Evolutionary conservation across 2,113 vertebrate genomes (phyloP), one percentile per base, ranked within the genome.

Genomic region (Myotis davidii): DNA sequence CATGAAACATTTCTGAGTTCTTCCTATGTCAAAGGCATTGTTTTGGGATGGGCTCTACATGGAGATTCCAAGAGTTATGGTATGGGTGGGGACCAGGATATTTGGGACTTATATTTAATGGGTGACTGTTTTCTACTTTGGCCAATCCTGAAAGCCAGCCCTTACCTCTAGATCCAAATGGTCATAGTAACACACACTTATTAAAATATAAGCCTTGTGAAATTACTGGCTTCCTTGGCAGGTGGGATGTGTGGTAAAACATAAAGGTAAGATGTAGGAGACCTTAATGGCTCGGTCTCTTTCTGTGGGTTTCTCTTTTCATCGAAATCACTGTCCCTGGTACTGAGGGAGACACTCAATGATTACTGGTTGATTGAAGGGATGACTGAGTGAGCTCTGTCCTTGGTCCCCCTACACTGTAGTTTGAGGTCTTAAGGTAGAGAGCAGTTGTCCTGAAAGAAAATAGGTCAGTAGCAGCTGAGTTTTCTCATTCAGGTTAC

Each of bases 1-100:
- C 39, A 82, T 87, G 67, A 93, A 77, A 65, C 9, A 74, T n/a
- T 82, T 95, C 18, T 94, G 54, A 73, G 74, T 70, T 84, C 29
- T 91, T 94, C 65, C 73, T 45, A 32, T 3, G 50, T 16, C 54
- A 73, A 29, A 65, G 48, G 11, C 27, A 73, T 76, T 85, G 48
- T 82, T 81, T 94, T 45, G 56, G 20, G 29, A 81, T 23, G 77
- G 37, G 12, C 17, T 8, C 10, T 42, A 50, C 17, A 20, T 29
- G 54, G 25, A 39, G n/a, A 76, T 77, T 70, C 37, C 20, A 85
- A 45, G 42, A 77, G 52, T 42, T 5, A 5, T 4, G 27, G 10
- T 34, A 37, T 3, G 27, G 37, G 2, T 64, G 21, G 34, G 65
- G 27, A 48, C 3, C 37, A 72, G 16, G 16, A 37, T n/a, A 50